Base-by-base conservation (phyloP, 2,113 vertebrate genomes). In the Channa argus region DNA sequence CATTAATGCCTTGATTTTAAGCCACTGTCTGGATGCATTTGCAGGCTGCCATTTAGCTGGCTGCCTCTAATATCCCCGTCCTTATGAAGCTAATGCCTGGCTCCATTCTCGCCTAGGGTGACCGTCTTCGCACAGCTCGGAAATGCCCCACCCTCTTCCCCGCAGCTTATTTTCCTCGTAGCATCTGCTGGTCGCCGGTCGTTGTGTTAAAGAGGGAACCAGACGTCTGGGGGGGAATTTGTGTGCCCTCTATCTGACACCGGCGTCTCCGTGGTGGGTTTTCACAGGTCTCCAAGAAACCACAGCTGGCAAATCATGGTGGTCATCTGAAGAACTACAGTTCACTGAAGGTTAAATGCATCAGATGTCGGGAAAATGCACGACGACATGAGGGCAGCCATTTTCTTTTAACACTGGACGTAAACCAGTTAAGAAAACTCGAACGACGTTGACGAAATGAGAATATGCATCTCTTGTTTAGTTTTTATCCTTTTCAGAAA, bases 21-120 rank as follows among this genome's bases (percentile, higher is more conserved):
- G 77, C 82, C 71, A 59, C 88, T 83, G 89, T 92, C 91, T 85
- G 58, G 83, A 84, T 8, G 4, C 75, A 86, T 91, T 90, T 85
- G 67, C 79, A 62, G 73, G 75, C 73, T 88, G 85, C 80, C 88
- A 86, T 66, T 88, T 80, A 82, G 15, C 77, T 6, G 61, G 54
- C 83, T 73, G 63, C 72, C 52, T 70, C 58, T 79, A 79, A 80
- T 82, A 73, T 69, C 79, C 83, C 85, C 79, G 86, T 87, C 85
- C 53, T 51, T 3, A 58, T 82, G 74, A 82, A 76, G 76, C 74
- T 84, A 78, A 88, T 59, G 73, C 68, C 73, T 87, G 76, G 79
- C 74, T 84, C 13, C 50, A 3, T 75, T 74, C 73, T 79, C 45
- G 72, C 86, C 77, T 74, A 76, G 74, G 69, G 68, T 84, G 83